Conservation (phyloP, 2,888 invertebrate species). For the Exephanes ischioxanthus region DNA sequence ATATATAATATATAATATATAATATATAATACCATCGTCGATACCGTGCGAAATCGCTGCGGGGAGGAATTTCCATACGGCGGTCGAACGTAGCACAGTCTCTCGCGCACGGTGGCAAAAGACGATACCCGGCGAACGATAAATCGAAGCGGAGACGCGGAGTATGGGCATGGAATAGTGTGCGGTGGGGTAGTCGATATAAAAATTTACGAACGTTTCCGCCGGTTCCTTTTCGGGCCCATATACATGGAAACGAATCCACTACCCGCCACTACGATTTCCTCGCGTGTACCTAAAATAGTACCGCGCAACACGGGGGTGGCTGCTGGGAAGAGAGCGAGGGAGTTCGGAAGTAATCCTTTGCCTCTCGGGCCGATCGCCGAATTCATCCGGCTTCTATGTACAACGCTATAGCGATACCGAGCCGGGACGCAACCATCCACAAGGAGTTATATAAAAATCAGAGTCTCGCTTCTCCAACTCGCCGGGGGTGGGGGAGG, state of each 20-base stretch:
- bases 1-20: no score
- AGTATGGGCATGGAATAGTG: conserved; percentile 14
- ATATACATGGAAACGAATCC: conserved; percentile 40
- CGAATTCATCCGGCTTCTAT: conserved; percentile 57
- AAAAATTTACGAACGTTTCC: conserved; percentile 63
- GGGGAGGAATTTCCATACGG: conserved; percentile 38
- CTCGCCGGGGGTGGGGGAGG: background rate
- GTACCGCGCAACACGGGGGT: conserved; percentile 2
- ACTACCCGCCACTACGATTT: background rate
- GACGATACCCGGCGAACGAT: conserved; percentile 36
- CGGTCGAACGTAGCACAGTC: background rate
- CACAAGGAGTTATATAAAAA: conserved; percentile 21
- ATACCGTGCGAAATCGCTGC: conserved; percentile 36
- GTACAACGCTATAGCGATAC: background rate
- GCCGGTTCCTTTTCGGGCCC: conserved; percentile 18
- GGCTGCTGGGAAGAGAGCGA: conserved; percentile 37
- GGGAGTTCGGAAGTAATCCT: conserved; percentile 58
- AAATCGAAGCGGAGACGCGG: conserved; percentile 53
- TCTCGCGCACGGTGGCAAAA: conserved; percentile 17
- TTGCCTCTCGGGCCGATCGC: conserved; percentile 49
- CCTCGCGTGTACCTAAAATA: background rate
- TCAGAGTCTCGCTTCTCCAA: conserved; percentile 14
- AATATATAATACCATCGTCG: background rate
- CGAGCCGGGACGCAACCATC: background rate
- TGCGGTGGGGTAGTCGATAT: conserved; percentile 49